Base-by-base conservation (phyloP, 1,140 invertebrate genomes). In the Capitella teleta region DNA sequence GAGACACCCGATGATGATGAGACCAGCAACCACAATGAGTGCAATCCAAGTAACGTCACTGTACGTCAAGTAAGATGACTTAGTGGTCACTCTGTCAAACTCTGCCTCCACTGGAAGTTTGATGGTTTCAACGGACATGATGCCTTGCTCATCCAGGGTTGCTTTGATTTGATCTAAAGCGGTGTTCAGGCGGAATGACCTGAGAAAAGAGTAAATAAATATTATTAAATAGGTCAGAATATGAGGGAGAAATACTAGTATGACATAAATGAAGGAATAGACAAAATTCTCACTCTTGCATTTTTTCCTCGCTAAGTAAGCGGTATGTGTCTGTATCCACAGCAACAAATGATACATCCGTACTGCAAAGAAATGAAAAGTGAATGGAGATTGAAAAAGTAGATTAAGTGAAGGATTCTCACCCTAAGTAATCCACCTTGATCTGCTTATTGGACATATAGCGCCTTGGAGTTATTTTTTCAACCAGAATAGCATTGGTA, bases 301-400 rank as follows among this genome's bases (percentile, higher is more conserved):
- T 77, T 34, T 81, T 80, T 59, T 87, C 86, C 26, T 81, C 77
- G 5, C 77, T 70, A 14, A 91, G 61, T 54, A 91, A 84, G 32
- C 72, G 76, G 47, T 86, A 85, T 0, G 79, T 84, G 26, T 76
- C 76, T 0, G 86, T 86, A 74, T 91, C 85, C 18, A 91, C 76
- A 0, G 83, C 75, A 57, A 89, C 90, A 64, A 91, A 83, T 84
- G 85, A 89, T 2, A 90, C 77, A 60, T 89, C 86, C 0, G 86
- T 87, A 5, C 61, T 59, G 37, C 19, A 55, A 28, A 12, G 21
- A 34, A 18, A 34, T n/a, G n/a, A n/a, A n/a, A n/a, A n/a, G n/a
- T n/a, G n/a, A n/a, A n/a, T n/a, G n/a, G n/a, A n/a, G n/a, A n/a
- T n/a, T n/a, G n/a, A n/a, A n/a, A n/a, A n/a, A n/a, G n/a, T n/a